A percentile compares a stretch with the other conserved stretches of the same genome.
These are phyloP conservation scores for Corythaixoides concolor DNA, from an alignment of 2,113 vertebrate species.

Conservation along the genomic window DNA sequence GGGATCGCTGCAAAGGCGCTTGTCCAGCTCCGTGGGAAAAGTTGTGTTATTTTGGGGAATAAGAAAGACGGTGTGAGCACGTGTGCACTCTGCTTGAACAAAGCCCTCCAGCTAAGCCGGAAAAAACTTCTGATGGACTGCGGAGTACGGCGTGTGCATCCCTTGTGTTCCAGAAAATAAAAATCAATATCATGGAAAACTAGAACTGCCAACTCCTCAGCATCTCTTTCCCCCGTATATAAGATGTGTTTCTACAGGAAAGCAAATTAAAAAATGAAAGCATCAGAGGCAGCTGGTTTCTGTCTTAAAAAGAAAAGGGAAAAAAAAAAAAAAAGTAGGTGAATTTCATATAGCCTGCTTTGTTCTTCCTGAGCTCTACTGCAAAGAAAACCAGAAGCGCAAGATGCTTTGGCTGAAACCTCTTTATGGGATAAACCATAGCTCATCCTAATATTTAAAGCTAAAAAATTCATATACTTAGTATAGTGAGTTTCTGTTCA, in stretches of 20 bases:
- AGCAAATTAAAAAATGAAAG: background rate
- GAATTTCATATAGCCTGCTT: background rate
- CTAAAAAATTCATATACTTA: background rate
- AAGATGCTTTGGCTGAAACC: slow-evolving; percentile 17
- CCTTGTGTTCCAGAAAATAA: background rate
- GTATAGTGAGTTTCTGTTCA: background rate
- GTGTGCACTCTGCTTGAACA: background rate
- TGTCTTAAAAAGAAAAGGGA: background rate
- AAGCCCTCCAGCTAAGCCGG: background rate
- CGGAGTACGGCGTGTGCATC: fast-evolving
- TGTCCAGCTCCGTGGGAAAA: background rate
- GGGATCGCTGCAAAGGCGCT: background rate
- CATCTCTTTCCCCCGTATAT: background rate
- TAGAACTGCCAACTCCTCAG: background rate
- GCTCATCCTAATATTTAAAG: slow-evolving; percentile 12
- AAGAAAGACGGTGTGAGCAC: background rate
- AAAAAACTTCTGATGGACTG: background rate
- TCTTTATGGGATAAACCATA: slow-evolving; percentile 37
- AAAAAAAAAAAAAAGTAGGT: background rate
- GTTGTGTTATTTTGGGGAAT: background rate
- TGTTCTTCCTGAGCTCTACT: slow-evolving; percentile 40
- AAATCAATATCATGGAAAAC: background rate
- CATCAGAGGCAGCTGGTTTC: background rate
- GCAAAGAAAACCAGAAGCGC: slow-evolving; percentile 4
- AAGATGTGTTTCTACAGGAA: background rate